Evolutionary conservation across 2,797 vertebrate genomes (phyloP).

Genomic region (Lates japonicus): DNA sequence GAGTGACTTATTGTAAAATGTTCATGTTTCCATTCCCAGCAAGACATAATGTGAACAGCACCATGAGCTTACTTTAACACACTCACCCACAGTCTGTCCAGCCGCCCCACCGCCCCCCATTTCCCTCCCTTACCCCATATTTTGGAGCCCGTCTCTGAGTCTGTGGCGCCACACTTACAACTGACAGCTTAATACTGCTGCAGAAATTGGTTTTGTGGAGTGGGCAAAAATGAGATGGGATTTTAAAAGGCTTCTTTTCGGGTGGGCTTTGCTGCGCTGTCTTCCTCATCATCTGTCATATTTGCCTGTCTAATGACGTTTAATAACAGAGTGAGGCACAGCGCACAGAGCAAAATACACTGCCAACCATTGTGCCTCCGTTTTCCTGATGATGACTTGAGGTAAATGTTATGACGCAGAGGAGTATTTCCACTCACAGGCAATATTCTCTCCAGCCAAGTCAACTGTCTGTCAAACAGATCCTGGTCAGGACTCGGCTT

Average conservation of each 20-base stretch:
- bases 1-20: constrained; percentile 73
- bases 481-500: constrained; percentile 41
- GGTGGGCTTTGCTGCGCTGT: constrained; percentile 67
- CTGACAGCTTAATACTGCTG: constrained; percentile 81
- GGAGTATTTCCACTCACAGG: constrained; percentile 70
- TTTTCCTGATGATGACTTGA: constrained; percentile 71
- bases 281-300: constrained; percentile 79
- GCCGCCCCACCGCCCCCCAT: constrained; percentile 25
- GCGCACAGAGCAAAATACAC: constrained; percentile 48
- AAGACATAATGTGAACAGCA: constrained; percentile 62
- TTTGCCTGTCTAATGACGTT: constrained; percentile 75
- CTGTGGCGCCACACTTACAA: constrained; percentile 82
- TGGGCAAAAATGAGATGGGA: constrained; percentile 70
- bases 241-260: constrained; percentile 74
- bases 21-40: constrained; percentile 76
- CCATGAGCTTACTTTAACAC: constrained; percentile 72
- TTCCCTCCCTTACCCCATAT: constrained; percentile 50
- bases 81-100: constrained; percentile 61
- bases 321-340: constrained; percentile 73
- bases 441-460: constrained; percentile 60
- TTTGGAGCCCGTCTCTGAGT: constrained; percentile 73
- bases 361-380: constrained; percentile 76
- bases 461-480: constrained; percentile 70
- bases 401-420: constrained; percentile 79
- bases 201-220: constrained; percentile 77